These are phyloP conservation scores for Anagyrus pseudococci DNA, from an alignment of 2,888 invertebrate genomes.

Conservation along the genomic window DNA sequence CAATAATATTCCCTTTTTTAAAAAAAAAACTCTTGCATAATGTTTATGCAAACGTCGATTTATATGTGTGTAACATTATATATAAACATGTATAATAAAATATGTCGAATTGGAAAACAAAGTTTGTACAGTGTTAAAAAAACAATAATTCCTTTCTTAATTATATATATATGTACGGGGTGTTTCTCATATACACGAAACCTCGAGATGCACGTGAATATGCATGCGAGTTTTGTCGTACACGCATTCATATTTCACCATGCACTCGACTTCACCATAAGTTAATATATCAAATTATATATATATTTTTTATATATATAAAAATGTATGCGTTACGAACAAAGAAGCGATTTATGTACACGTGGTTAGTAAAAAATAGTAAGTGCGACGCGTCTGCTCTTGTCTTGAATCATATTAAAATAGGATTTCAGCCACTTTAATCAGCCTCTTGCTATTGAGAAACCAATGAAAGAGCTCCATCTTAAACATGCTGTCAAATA, in stretches of 20 bases:
- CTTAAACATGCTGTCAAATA: constrained; percentile 17
- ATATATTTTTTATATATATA: constrained; percentile 36
- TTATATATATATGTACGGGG: constrained; percentile 44
- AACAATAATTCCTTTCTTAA: constrained; percentile 37
- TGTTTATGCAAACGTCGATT: not conserved
- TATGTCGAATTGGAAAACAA: constrained; percentile 30
- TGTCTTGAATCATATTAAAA: constrained; percentile 2
- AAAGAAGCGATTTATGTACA: constrained; percentile 62
- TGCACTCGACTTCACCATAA: constrained; percentile 7
- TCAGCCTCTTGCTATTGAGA: constrained; percentile 2
- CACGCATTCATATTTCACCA: constrained; percentile 24
- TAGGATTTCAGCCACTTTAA: not conserved
- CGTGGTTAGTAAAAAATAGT: constrained; percentile 58
- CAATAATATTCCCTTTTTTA: constrained; percentile 30
- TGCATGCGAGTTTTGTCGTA: constrained; percentile 23
- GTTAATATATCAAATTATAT: constrained; percentile 34
- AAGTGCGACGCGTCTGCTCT: constrained; percentile 35
- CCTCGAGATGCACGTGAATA: constrained; percentile 19
- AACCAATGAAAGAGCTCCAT: not conserved
- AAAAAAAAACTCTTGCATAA: not conserved
- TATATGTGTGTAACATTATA: not conserved
- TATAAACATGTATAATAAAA: constrained; percentile 23
- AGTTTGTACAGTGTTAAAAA: constrained; percentile 33
- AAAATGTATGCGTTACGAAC: constrained; percentile 60
- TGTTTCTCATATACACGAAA: constrained; percentile 43